Percentiles rank a stretch among this genome's conserved stretches.
Evolutionary conservation across 2,113 vertebrate species (phyloP).

Genomic region (Strigops habroptila): DNA sequence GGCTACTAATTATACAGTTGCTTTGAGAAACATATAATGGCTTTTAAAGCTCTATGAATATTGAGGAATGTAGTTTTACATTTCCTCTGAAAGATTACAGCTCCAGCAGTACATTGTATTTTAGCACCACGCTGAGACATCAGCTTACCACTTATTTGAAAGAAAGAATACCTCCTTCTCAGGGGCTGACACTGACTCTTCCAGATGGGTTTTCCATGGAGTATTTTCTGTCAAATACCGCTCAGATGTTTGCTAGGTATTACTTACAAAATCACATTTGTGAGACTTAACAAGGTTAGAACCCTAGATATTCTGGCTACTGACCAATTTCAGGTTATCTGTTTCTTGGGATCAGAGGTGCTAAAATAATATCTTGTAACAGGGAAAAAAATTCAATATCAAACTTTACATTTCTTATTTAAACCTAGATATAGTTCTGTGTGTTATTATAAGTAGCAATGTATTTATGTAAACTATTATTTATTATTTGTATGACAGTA

Average conservation of each 20-base stretch:
- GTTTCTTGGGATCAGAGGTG: neutral
- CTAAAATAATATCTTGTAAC: neutral
- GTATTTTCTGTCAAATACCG: neutral
- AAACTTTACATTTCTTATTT: neutral
- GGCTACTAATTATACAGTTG: neutral
- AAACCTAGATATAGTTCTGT: neutral
- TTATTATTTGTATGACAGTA: neutral
- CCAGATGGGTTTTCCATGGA: neutral
- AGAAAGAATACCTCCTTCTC: neutral
- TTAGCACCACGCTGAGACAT: neutral
- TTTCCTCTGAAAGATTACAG: constrained; percentile 1
- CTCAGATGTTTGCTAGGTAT: neutral
- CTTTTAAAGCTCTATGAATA: neutral
- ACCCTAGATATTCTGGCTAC: neutral
- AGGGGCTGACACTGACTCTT: neutral
- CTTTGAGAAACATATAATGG: neutral
- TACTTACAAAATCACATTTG: neutral
- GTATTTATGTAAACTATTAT: neutral
- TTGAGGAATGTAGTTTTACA: neutral
- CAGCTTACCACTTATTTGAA: neutral
- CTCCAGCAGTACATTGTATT: neutral
- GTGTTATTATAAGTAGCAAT: neutral
- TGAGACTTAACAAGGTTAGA: neutral
- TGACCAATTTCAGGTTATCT: neutral
- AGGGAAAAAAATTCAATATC: neutral